A percentile compares a stretch with the other conserved stretches of the same genome.
phyloP scores from a whole-genome alignment of 2,113 vertebrate genomes.

The Onychostoma macrolepis region DNA sequence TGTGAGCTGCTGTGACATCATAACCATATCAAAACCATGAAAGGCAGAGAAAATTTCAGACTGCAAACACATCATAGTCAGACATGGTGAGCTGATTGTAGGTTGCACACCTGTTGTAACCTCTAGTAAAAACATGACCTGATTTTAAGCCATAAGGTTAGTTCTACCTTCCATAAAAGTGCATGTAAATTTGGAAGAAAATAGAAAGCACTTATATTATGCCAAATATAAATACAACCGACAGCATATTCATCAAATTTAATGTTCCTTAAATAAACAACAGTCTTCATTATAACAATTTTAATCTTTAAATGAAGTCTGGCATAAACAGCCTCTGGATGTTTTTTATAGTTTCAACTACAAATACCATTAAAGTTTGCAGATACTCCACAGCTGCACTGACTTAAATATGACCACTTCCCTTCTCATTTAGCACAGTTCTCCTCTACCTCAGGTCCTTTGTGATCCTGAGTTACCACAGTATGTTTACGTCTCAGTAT shows the following conservation, averaged over 20 bases:
- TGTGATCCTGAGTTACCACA: constrained; percentile 7
- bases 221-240: not conserved
- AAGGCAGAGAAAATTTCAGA: not conserved
- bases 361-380: constrained; percentile 6
- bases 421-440: not conserved
- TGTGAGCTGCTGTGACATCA: not conserved
- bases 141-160: constrained; percentile 1
- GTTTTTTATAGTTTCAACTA: constrained; percentile 1
- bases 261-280: constrained; percentile 37
- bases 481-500: constrained; percentile 16
- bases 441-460: constrained; percentile 1
- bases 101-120: constrained; percentile 40
- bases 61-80: not conserved
- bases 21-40: not conserved
- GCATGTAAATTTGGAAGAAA: not conserved
- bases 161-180: constrained; percentile 12
- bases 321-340: constrained; percentile 13
- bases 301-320: constrained; percentile 24
- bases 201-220: not conserved
- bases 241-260: constrained; percentile 25
- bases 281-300: constrained; percentile 2
- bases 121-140: constrained; percentile 14
- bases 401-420: not conserved
- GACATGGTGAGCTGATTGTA: constrained; percentile 24
- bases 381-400: constrained; percentile 22